Conservation (phyloP, 2,113 vertebrate genomes). For the Globicephala melas region DNA sequence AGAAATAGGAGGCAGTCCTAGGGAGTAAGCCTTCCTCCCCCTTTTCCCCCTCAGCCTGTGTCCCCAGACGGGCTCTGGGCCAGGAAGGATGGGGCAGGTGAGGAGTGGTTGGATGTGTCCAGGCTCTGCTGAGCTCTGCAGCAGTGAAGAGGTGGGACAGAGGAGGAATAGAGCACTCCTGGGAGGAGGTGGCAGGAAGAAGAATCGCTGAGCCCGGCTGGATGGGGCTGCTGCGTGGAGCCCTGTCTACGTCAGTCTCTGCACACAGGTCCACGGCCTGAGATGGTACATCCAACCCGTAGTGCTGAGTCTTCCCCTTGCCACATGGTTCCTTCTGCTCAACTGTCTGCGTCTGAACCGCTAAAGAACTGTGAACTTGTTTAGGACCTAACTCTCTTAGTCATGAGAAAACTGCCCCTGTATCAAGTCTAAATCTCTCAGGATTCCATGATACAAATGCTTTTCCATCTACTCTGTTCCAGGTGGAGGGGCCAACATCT, state of each 20-base stretch:
- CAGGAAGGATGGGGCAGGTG: neutral
- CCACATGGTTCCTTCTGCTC: no score
- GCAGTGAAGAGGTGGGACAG: neutral
- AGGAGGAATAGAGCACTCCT: neutral
- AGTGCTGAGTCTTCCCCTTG: neutral
- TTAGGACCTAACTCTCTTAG: neutral
- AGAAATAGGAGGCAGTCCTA: neutral
- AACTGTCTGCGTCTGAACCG: neutral
- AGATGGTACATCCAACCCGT: neutral
- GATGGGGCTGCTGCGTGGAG: neutral
- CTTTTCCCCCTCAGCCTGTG: neutral
- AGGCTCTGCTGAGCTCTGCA: neutral
- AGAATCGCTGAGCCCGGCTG: neutral
- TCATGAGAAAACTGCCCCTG: neutral
- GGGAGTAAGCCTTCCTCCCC: rapidly evolving
- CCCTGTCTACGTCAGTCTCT: rapidly evolving
- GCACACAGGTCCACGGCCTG: neutral
- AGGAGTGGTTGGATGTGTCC: neutral
- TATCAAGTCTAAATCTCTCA: neutral
- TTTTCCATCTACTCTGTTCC: neutral
- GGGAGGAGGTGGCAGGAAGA: neutral
- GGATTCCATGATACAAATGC: neutral
- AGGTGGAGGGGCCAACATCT: neutral
- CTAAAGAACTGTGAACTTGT: neutral
- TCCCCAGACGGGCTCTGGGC: neutral